Conservation (phyloP, 1,140 invertebrate species). For the Rhopalosiphum padi region DNA sequence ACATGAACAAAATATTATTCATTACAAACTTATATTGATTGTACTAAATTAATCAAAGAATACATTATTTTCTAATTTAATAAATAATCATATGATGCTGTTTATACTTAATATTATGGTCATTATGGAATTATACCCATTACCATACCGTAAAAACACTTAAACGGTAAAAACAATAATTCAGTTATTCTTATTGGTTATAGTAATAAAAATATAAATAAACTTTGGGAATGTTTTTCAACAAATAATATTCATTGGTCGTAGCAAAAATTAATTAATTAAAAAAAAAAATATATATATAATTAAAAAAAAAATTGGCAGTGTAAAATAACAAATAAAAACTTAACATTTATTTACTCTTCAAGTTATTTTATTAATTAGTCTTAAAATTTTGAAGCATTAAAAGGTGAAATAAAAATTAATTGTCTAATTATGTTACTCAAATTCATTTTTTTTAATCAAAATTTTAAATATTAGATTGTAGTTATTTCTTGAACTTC, state of each 20-base stretch:
- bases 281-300: neutral
- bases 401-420: neutral
- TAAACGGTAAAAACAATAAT: neutral
- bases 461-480: neutral
- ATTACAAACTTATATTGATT: neutral
- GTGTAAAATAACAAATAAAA: slow-evolving; percentile 27
- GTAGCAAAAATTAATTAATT: slow-evolving; percentile 2
- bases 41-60: neutral
- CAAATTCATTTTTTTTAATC: neutral
- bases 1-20: neutral
- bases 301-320: slow-evolving; percentile 18
- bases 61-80: neutral
- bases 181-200: neutral
- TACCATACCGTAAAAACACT: neutral
- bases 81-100: neutral
- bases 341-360: neutral
- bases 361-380: neutral
- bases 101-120: neutral
- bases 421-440: neutral
- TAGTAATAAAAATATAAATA: slow-evolving; percentile 18
- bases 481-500: neutral
- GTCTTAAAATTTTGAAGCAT: slow-evolving; percentile 9
- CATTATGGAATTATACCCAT: neutral
- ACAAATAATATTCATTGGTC: slow-evolving; percentile 35
- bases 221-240: slow-evolving; percentile 42